A percentile compares a stretch with the other conserved stretches of the same genome.
These are phyloP conservation scores for Embidobia sp. DNA, from an alignment of 2,888 invertebrate genomes.

Conservation along the genomic window DNA sequence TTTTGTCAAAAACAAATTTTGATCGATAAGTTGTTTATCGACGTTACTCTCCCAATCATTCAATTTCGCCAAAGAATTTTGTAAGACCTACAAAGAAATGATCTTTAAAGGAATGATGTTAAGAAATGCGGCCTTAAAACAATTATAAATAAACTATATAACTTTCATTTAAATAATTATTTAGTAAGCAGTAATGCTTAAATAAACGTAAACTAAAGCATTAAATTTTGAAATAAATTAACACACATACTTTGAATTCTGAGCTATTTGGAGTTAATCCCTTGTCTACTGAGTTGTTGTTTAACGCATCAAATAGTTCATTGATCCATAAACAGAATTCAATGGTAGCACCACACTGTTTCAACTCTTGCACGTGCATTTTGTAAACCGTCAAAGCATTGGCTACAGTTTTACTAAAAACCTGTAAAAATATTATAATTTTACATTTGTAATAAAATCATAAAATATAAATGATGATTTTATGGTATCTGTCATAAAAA, in stretches of 20 bases:
- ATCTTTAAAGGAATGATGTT: no score
- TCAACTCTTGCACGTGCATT: neutral
- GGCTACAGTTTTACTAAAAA: constrained; percentile 5
- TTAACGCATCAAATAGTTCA: constrained; percentile 5
- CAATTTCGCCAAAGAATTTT: neutral
- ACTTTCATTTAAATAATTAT: no score
- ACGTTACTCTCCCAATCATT: neutral
- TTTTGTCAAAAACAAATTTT: neutral
- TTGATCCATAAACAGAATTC: constrained; percentile 5
- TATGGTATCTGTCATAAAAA: no score
- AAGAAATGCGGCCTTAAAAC: no score
- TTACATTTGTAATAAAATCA: no score
- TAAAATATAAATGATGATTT: no score
- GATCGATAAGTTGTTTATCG: neutral
- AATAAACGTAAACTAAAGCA: no score
- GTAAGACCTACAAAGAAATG: neutral
- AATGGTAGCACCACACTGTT: constrained; percentile 1
- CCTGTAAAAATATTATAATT: neutral
- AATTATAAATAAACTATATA: no score
- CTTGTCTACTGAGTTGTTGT: neutral
- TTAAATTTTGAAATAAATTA: no score
- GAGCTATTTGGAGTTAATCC: neutral
- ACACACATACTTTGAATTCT: no score
- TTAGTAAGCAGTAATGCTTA: no score
- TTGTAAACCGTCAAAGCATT: constrained; percentile 4